Base-by-base conservation (phyloP, 2,888 invertebrate genomes). In the Lasioglossum marginatum region DNA sequence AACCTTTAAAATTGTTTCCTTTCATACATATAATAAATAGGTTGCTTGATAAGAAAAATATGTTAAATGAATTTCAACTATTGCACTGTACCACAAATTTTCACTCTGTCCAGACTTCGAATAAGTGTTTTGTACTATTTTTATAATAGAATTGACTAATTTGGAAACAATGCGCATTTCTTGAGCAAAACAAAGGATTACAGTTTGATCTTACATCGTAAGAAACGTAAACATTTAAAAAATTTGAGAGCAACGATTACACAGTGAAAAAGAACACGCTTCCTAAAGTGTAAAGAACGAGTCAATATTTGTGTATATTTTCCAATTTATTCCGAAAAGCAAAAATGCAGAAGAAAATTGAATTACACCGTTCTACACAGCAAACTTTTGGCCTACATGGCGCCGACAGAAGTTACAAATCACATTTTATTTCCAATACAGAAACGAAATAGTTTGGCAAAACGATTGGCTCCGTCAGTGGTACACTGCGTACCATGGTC, bases 361-460 rank as follows among this genome's bases (percentile, higher is more conserved):
- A 63, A 19, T 63, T 19, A 63, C 31, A 31, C 31, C 4, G 63
- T 16, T 16, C 16, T 31, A 16, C 4, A 2, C 63, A 6, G 16
- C 31, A 16, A 63, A 63, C 63, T 63, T 63, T 63, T 16, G 16
- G 63, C 31, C 63, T 63, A 63, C 31, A 12, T 63, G 31, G 31
- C 63, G 2, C 6, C 63, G 63, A 63, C 63, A 63, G 63, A 63
- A 63, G 63, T 63, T 63, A 63, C 63, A 63, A 63, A 63, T 63
- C 63, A 63, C 31, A 63, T 63, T 63, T 63, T 63, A 63, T 63
- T 63, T 63, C 63, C 63, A 63, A 63, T 63, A 19, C 63, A 63
- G 63, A 63, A 31, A 63, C 63, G 63, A 63, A 63, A 63, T 63
- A 63, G 63, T 63, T 31, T 31, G 31, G 63, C 63, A 63, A 63